Base-by-base conservation (phyloP, 92 coral and sea anemone species). In the Heteractis magnifica region DNA sequence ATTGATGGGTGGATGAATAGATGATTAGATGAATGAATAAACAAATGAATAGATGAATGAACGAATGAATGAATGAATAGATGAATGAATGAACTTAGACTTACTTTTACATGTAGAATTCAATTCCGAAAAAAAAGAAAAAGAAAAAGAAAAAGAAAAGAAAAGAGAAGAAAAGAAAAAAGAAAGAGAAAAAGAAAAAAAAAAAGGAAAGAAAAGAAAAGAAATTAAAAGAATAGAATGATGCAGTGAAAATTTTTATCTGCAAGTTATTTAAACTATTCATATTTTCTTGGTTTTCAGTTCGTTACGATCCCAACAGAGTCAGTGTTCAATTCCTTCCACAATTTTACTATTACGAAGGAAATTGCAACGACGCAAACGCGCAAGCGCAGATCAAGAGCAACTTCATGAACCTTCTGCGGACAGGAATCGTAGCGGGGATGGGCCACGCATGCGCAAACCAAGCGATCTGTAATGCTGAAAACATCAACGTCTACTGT, bases 401-500 rank as follows among this genome's bases (percentile, higher is more conserved):
- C 11, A 93, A 88, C 85, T 95, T 86, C 85, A 76, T 95, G 51
- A 79, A 71, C 14, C 84, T 93, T 73, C 23, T 86, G 10, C 86
- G 85, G 8, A 18, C 87, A 6, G 49, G 51, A 5, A 49, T 88
- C n/a, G 14, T 78, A 21, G 49, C 58, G 2, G 21, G 50, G 13
- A 59, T 83, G 4, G 76, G 64, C 3, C 23, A 89, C 8, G 68
- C 79, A 11, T 93, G 97, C 60, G 58, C 19, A 10, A 49, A 88
- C 10, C 83, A 82, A 13, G 91, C 93, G 8, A 82, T 89, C 7
- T 95, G 98, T 48, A 82, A 83, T 52, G 89, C 94, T 52, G 91
- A 79, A 6, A 93, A 95, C 70, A 88, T 95, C 14, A 88, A 91
- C n/a, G 95, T 95, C 23, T 95, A 71, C 82, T 95, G 98, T 74